Evolutionary conservation across 2,797 vertebrate genomes (phyloP), one percentile per base, ranked within the genome.

Genomic region (Lepus townsendii): DNA sequence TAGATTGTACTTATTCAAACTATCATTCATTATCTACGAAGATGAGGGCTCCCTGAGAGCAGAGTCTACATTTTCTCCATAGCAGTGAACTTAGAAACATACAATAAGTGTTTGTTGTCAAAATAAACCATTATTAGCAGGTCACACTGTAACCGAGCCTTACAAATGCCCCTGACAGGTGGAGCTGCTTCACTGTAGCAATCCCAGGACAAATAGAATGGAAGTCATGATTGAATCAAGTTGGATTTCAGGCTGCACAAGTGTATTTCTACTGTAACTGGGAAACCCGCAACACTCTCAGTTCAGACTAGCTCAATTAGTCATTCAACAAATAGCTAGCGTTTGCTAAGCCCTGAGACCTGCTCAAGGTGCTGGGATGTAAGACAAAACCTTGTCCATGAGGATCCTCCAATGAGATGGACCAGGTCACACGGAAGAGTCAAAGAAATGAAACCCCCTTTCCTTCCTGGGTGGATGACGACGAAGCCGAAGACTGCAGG

Each of bases 91-190:
- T 38, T 76, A 65, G 30, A 38, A 86, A 68, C 22, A 82, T 75
- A 78, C 3, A 20, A 85, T 60, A 75, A 1, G 57, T 38, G 8
- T 66, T 80, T 84, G 7, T 65, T 91, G 32, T 89, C 19, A 88
- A 94, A 87, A 73, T 78, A 65, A 92, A 80, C 57, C 71, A 89
- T 52, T 35, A 60, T 50, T 63, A 75, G 90, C 7, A 76, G 75
- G 30, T 68, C 22, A 71, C 8, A 2, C 16, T 76, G 42, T 9
- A 82, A 47, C 12, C 24, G 38, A 62, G 9, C 14, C 87, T 88
- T 52, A 92, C 89, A 76, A 94, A 68, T 52, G 47, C 54, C 24
- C 1, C 65, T 17, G 30, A 78, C 10, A 69, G 42, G 30, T n/a
- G 22, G 9, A 82, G 65, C 19, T 93, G 42, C 24, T 38, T 78